These are phyloP conservation scores for Theodoxus fluviatilis DNA, from an alignment of 2,888 invertebrate genomes.

Conservation along the genomic window DNA sequence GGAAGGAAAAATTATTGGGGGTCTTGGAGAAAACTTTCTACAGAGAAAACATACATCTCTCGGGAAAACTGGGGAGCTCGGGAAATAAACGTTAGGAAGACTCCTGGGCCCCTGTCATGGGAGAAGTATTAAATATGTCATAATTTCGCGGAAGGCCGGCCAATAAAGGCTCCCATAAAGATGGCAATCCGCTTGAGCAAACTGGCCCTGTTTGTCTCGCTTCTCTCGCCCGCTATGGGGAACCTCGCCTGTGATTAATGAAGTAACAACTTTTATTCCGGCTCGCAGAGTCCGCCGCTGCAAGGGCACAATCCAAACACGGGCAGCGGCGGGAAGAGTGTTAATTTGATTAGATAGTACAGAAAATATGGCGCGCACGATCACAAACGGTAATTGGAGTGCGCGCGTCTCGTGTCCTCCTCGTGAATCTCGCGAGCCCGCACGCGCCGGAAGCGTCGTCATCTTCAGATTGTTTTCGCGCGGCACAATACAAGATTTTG, in stretches of 20 bases:
- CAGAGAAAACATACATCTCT: too few relatives aligned
- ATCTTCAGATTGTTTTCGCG: constrained; percentile 23
- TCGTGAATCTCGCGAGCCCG: too few relatives aligned
- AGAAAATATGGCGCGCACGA: constrained; percentile 23
- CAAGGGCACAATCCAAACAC: constrained; percentile 17
- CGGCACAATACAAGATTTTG: constrained; percentile 26
- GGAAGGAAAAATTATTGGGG: too few relatives aligned
- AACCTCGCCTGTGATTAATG: constrained; percentile 23
- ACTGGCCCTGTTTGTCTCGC: too few relatives aligned
- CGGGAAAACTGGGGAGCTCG: too few relatives aligned
- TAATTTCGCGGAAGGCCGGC: constrained; percentile 18
- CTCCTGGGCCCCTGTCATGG: constrained; percentile 14
- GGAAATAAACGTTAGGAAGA: too few relatives aligned
- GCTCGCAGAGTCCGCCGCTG: constrained; percentile 8
- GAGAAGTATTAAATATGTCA: constrained; percentile 22
- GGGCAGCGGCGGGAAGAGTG: not conserved
- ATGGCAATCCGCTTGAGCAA: too few relatives aligned
- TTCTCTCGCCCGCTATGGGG: too few relatives aligned
- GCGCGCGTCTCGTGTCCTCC: too few relatives aligned
- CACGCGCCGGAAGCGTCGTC: too few relatives aligned
- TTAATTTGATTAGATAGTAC: constrained; percentile 25
- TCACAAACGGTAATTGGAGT: constrained; percentile 18
- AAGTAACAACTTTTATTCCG: constrained; percentile 11
- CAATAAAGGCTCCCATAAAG: too few relatives aligned
- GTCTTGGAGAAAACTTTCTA: too few relatives aligned